Percentiles rank a stretch among this genome's conserved stretches.
Evolutionary conservation across 1,140 invertebrate species (phyloP).

Genomic region (Chymomyza costata): DNA sequence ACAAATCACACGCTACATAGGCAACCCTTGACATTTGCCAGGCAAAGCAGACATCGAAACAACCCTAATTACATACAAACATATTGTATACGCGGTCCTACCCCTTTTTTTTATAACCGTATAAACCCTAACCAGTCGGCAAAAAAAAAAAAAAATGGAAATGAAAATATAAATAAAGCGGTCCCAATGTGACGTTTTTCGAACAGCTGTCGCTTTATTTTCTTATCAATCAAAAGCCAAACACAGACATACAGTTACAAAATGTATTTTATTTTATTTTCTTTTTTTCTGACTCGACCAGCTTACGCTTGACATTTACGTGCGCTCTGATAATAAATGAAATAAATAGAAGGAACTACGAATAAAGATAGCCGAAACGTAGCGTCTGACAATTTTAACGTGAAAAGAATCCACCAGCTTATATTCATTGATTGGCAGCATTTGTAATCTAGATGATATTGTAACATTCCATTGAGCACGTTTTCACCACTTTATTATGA

Average conservation of each 20-base stretch:
- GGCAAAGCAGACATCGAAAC: slow-evolving; percentile 36
- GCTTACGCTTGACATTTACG: slow-evolving; percentile 56
- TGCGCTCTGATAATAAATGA: slow-evolving; percentile 54
- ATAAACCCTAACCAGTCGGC: slow-evolving; percentile 3
- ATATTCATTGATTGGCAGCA: too few relatives aligned
- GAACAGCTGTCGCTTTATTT: slow-evolving; percentile 48
- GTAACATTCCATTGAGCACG: too few relatives aligned
- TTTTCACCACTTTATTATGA: too few relatives aligned
- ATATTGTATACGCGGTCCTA: slow-evolving; percentile 13
- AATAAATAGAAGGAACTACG: too few relatives aligned
- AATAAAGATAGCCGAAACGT: background rate
- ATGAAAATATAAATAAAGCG: background rate
- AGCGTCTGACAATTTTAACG: slow-evolving; percentile 6
- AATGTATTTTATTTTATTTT: slow-evolving; percentile 41
- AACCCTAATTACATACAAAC: slow-evolving; percentile 52
- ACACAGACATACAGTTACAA: slow-evolving; percentile 17
- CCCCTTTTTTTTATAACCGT: slow-evolving; percentile 15
- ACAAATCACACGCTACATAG: slow-evolving; percentile 29
- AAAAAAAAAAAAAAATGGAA: background rate
- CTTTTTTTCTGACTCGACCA: slow-evolving; percentile 30
- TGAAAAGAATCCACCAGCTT: slow-evolving; percentile 19
- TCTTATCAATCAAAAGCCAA: slow-evolving; percentile 61
- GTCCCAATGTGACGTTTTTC: slow-evolving; percentile 9
- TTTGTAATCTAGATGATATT: too few relatives aligned
- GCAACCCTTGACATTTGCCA: slow-evolving; percentile 27